Evolutionary conservation across 2,113 vertebrate species (phyloP).

Genomic region (Hydrolagus affinis): DNA sequence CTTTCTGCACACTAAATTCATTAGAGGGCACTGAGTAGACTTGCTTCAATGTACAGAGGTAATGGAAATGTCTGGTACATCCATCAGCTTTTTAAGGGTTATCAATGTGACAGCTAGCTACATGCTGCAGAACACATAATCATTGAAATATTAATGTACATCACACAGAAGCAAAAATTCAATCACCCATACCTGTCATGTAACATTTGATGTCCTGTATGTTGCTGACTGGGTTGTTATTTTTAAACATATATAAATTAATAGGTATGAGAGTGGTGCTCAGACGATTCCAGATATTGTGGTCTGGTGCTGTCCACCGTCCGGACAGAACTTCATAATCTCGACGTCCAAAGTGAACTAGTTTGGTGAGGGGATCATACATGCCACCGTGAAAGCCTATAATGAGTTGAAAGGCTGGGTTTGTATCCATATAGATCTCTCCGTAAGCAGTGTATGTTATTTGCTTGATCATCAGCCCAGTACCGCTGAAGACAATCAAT

Average conservation of each 20-base stretch:
- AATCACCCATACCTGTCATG: constrained; percentile 78
- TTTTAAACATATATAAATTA: constrained; percentile 98
- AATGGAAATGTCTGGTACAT: constrained; percentile 66
- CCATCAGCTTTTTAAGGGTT: constrained; percentile 49
- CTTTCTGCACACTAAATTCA: constrained; percentile 62
- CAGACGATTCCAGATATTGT: constrained; percentile 81
- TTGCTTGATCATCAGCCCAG: constrained; percentile 94
- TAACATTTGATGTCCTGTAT: constrained; percentile 93
- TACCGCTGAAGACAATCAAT: constrained; percentile 88
- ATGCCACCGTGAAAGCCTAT: constrained; percentile 90
- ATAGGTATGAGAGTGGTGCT: constrained; percentile 75
- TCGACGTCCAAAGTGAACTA: constrained; percentile 87
- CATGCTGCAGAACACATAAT: neutral
- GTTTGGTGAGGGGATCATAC: constrained; percentile 86
- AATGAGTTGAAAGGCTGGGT: constrained; percentile 85
- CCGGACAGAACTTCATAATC: constrained; percentile 91
- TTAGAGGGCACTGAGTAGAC: constrained; percentile 58
- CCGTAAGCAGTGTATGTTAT: constrained; percentile 89
- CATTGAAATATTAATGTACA: neutral
- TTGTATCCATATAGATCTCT: constrained; percentile 93
- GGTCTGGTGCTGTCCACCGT: constrained; percentile 90
- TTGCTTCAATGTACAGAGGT: constrained; percentile 55
- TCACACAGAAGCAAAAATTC: neutral
- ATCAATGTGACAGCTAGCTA: neutral
- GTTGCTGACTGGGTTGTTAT: constrained; percentile 94